Evolutionary conservation across 2,888 invertebrate genomes (phyloP).

Genomic region (Oligia strigilis): DNA sequence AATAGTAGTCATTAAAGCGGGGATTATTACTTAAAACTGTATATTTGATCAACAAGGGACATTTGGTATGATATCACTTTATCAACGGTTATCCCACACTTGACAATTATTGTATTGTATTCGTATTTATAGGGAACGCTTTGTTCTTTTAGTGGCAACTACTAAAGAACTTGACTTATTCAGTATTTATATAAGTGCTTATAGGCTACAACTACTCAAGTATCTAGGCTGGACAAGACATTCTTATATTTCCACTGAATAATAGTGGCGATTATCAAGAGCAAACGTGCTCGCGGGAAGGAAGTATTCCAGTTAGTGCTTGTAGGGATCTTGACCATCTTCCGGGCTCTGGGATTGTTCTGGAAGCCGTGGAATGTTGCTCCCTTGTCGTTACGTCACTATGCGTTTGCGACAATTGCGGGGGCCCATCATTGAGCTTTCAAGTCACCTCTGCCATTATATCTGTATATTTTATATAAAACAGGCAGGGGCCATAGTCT

Average conservation of each 20-base stretch:
- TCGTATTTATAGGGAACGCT: neutral
- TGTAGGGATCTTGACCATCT: neutral
- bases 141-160: neutral
- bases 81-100: neutral
- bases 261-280: neutral
- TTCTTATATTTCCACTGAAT: neutral
- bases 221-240: neutral
- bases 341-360: neutral
- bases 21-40: neutral
- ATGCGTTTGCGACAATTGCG: too few relatives aligned
- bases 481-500: too few relatives aligned
- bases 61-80: neutral
- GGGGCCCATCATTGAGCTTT: too few relatives aligned
- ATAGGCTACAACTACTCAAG: neutral
- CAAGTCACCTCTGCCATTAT: too few relatives aligned
- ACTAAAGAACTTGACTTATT: neutral
- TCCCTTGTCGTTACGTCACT: too few relatives aligned
- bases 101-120: slow-evolving; percentile 1
- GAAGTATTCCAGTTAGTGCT: neutral
- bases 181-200: neutral
- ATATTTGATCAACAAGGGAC: neutral
- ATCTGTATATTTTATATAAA: too few relatives aligned
- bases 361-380: neutral
- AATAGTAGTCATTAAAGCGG: neutral
- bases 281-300: neutral